phyloP scores from a whole-genome alignment of 1,140 invertebrate species.

The Penaeus chinensis region DNA sequence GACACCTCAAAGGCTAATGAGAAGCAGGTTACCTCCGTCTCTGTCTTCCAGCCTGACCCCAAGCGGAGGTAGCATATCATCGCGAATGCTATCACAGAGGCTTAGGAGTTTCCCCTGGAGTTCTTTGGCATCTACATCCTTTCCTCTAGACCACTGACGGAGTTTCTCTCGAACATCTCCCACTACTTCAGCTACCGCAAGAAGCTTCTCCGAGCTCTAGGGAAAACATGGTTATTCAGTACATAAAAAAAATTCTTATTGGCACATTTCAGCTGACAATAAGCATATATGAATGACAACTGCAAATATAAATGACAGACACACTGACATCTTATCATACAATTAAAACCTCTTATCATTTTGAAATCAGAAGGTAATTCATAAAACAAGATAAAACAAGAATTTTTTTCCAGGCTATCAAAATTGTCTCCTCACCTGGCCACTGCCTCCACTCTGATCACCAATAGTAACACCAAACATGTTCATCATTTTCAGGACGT shows the following conservation, averaged over 20 bases:
- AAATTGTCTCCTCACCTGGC: conserved; percentile 66
- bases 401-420: too few species aligned
- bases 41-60: conserved; percentile 95
- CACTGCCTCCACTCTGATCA: conserved; percentile 75
- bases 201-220: conserved; percentile 66
- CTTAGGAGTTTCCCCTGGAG: conserved; percentile 71
- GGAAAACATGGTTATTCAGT: conserved; percentile 76
- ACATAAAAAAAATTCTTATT: too few species aligned
- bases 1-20: not conserved
- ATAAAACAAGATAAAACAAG: too few species aligned
- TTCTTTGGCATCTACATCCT: conserved; percentile 79
- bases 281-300: too few species aligned
- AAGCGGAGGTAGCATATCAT: conserved; percentile 87
- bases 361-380: too few species aligned
- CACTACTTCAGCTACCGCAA: conserved; percentile 72
- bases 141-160: conserved; percentile 78
- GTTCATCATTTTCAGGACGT: conserved; percentile 87
- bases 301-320: too few species aligned
- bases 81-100: conserved; percentile 89
- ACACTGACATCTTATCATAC: too few species aligned
- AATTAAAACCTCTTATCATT: too few species aligned
- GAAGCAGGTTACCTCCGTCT: conserved; percentile 70
- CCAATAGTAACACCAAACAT: conserved; percentile 81
- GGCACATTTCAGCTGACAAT: too few species aligned
- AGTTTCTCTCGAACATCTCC: conserved; percentile 88